Base-by-base conservation (phyloP, 2,888 invertebrate species). In the Macrostomum cliftonense region DNA sequence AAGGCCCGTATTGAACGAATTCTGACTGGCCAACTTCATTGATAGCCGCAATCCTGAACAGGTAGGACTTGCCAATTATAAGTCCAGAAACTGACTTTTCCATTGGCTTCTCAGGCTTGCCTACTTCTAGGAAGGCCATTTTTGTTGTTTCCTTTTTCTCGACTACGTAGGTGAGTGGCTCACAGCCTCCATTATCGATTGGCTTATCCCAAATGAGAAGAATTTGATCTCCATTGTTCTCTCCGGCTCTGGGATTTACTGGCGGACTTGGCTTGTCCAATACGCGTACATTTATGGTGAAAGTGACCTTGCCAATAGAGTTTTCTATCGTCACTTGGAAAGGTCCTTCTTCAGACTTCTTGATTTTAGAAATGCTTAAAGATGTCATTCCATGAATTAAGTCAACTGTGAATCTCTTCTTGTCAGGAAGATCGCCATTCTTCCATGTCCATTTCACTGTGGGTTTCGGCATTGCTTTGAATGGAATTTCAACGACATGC, bases 361-460 rank as follows among this genome's bases (percentile, higher is more conserved):
- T 56, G 12, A 60, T 58, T 50, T 64, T 63, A 57, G 64, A 65
- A 46, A 64, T 56, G 5, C 60, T 61, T 48, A 68, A 56, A 12
- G 57, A 60, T 42, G 62, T 59, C 53, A 55, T 55, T 28, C 61
- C 60, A 12, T 58, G 55, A 5, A 55, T 61, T 13, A 59, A 64
- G 36, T 66, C 64, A 19, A 65, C 59, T 49, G 59, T 57, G 45
- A 65, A 55, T 39, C 59, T 55, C 17, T 62, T 54, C 20, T 60
- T 59, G 38, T 58, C 53, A 4, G 53, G 53, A 36, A 53, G 46
- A 16, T 40, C 45, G 11, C 48, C 47, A 16, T 37, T 43, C 38
- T 55, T 56, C 55, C 45, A 56, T 12, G 51, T 53, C 60, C 60
- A 60, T 12, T 52, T 53, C 19, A 58, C 50, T 12, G 52, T 52